phyloP scores from a whole-genome alignment of 2,888 invertebrate species.

The Rhyacophila evoluta region DNA sequence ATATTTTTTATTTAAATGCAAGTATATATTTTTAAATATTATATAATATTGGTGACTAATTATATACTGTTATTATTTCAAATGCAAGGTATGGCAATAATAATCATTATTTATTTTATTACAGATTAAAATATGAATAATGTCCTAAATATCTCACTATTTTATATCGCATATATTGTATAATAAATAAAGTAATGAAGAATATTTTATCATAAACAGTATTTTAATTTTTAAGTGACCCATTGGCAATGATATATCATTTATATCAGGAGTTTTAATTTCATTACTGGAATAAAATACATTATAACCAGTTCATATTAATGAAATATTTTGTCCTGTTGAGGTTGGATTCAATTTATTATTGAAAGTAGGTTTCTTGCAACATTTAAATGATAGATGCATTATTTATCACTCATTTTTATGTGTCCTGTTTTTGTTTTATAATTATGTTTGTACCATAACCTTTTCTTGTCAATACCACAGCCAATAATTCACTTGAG shows the following conservation, averaged over 20 bases:
- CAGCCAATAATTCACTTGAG: background rate
- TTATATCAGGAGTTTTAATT: no score
- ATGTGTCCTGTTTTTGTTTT: no score
- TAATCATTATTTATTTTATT: background rate
- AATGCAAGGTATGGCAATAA: background rate
- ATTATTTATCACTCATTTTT: no score
- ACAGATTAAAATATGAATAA: background rate
- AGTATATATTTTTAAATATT: background rate
- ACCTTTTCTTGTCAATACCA: background rate
- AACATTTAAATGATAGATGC: no score
- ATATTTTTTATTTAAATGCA: background rate
- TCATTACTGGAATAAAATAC: no score
- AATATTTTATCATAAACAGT: background rate
- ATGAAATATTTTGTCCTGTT: no score
- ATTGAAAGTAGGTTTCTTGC: no score
- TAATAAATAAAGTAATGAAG: slow-evolving; percentile 17
- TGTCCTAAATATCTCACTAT: background rate
- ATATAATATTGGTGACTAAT: background rate
- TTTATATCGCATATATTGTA: background rate
- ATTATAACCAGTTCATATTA: no score
- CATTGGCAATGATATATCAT: background rate
- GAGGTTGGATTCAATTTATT: no score
- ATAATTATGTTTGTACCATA: no score
- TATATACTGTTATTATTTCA: background rate
- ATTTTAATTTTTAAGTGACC: background rate